These are phyloP conservation scores for Orchestia grillus DNA, from an alignment of 1,140 invertebrate species.

Conservation along the genomic window DNA sequence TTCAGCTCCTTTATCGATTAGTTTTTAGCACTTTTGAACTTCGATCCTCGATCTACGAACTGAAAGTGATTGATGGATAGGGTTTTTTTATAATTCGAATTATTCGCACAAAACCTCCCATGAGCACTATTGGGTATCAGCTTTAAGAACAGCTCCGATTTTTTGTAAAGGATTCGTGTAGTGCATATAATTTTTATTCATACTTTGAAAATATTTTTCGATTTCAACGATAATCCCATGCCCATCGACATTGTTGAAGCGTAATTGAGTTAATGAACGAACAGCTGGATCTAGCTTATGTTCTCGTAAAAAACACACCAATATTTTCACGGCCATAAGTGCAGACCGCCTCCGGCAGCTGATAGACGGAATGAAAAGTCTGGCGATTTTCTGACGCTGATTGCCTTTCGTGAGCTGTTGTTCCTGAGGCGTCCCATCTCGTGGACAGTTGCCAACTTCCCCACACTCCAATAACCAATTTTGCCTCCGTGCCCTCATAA, in stretches of 20 bases:
- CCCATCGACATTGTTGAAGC: neutral
- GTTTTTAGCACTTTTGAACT: too few species aligned
- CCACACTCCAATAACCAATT: neutral
- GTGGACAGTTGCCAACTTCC: neutral
- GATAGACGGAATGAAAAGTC: neutral
- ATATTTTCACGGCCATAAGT: neutral
- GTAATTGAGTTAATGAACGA: neutral
- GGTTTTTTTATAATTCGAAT: neutral
- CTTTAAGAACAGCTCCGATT: neutral
- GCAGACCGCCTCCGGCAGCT: neutral
- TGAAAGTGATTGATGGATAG: neutral
- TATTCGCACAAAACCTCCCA: neutral
- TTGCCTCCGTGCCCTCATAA: neutral
- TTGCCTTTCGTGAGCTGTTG: slow-evolving; percentile 30
- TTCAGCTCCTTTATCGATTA: too few species aligned
- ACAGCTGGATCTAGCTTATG: neutral
- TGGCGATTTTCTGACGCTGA: slow-evolving; percentile 2
- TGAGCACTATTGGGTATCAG: neutral
- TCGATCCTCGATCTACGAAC: neutral
- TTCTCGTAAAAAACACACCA: neutral
- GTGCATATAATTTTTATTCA: neutral
- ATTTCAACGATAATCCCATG: neutral
- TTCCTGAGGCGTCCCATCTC: neutral
- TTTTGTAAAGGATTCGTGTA: neutral
- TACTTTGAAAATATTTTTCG: neutral